Base-by-base conservation (phyloP, 2,888 invertebrate genomes). In the Drosophila suboccidentalis region DNA sequence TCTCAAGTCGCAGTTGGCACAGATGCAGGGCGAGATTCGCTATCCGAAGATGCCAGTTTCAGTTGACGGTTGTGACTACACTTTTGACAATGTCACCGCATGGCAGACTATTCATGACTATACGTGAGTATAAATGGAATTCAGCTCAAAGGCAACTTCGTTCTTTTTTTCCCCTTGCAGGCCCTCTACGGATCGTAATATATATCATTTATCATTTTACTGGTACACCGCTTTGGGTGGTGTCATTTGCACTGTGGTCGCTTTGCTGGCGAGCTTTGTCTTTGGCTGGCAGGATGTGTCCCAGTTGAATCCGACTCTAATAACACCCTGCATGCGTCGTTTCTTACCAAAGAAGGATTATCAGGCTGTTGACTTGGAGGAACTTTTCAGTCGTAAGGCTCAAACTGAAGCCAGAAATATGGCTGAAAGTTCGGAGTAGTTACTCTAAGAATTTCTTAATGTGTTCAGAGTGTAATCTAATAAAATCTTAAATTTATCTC, bases 221-320 rank as follows among this genome's bases (percentile, higher is more conserved):
- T 96, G 96, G 96, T 95, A 96, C 77, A 95, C 95, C 0, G 92
- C 95, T 0, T 92, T 95, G 38, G 96, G 96, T 4, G 94, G 94
- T 19, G 75, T 93, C 0, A 93, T 96, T 1, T 94, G 95, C 0
- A 93, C 95, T 54, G 86, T 93, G 4, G 93, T 95, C 1, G 95
- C 95, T 0, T 92, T 95, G 29, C 32, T 95, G 0, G 93, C 95
- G 0, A 95, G 95, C 72, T 90, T 95, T 0, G 85, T 94, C 32
- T 94, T 94, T 26, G 93, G 94, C 17, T 93, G 93, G 1, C 93
- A 93, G 63, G 93, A 94, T 70, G 93, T 94, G 0, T 91, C 93
- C 26, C 93, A 95, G 66, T 91, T 94, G 17, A 95, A 96, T 90
- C 94, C 94, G 0, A 93, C 93, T 73, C 86, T 96, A 1, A 92